phyloP scores from a whole-genome alignment of 2,888 invertebrate genomes.

The Volucella bombylans region DNA sequence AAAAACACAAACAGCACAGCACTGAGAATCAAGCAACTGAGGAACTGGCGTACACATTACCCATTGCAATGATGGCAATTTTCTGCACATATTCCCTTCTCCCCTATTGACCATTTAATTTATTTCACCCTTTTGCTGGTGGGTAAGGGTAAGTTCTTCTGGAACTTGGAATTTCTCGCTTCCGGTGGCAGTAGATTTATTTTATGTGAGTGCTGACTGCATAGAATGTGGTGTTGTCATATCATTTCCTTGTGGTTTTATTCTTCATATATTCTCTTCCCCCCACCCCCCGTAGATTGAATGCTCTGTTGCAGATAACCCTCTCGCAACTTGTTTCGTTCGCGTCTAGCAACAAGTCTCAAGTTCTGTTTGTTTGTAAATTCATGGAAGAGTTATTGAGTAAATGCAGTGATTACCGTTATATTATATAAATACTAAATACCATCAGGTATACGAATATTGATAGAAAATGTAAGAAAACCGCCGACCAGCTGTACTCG shows the following conservation, averaged over 20 bases:
- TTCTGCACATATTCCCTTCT: constrained; percentile 37
- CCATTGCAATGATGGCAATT: constrained; percentile 61
- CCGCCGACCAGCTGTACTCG: constrained; percentile 7
- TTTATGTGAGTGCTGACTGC: constrained; percentile 17
- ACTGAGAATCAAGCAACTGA: no score
- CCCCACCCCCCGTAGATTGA: not conserved
- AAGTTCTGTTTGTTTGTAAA: constrained; percentile 17
- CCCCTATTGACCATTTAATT: constrained; percentile 62
- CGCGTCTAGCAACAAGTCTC: constrained; percentile 64
- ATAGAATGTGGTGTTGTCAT: constrained; percentile 37
- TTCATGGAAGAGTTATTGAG: constrained; percentile 33
- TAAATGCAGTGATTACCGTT: constrained; percentile 49
- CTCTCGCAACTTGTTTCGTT: constrained; percentile 35
- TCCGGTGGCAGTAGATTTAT: constrained; percentile 46
- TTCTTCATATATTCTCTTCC: constrained; percentile 1
- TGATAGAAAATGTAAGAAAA: not conserved
- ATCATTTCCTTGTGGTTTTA: constrained; percentile 27
- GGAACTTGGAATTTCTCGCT: constrained; percentile 59
- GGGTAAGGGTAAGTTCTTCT: constrained; percentile 30
- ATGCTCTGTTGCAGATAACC: no score
- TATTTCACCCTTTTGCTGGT: constrained; percentile 31
- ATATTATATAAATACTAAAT: constrained; percentile 46
- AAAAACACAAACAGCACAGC: no score
- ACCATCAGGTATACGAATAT: constrained; percentile 4
- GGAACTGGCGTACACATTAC: no score